Percentiles rank a stretch among this genome's conserved stretches.
These are phyloP conservation scores for Rhinogobius similis DNA, from an alignment of 2,113 vertebrate genomes.

Conservation along the genomic window DNA sequence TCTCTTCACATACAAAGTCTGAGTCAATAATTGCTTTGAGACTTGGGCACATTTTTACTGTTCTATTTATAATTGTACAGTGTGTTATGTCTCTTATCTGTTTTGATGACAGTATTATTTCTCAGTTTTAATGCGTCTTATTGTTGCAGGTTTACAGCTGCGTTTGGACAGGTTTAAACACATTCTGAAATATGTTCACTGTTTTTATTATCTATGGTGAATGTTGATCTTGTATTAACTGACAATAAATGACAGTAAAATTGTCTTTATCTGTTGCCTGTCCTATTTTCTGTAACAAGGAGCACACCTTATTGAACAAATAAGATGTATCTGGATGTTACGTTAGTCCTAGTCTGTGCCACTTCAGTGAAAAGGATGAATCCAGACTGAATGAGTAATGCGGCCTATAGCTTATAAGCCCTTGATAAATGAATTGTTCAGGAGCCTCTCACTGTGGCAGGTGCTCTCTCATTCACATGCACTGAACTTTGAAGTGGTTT, in stretches of 20 bases:
- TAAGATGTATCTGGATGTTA: not conserved
- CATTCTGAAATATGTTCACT: not conserved
- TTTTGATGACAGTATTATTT: not conserved
- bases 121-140: not conserved
- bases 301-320: not conserved
- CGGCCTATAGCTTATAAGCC: not conserved
- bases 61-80: not conserved
- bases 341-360: not conserved
- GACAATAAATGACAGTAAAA: not conserved
- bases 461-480: not conserved
- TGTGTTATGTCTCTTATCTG: no score
- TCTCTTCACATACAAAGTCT: slow-evolving; percentile 7
- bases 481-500: slow-evolving; percentile 3
- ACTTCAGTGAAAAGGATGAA: not conserved
- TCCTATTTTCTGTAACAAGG: not conserved
- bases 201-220: not conserved
- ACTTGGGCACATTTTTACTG: slow-evolving; percentile 17
- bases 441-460: not conserved
- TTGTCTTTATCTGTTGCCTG: not conserved
- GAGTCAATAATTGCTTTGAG: slow-evolving; percentile 20
- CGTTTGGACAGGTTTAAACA: not conserved
- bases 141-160: not conserved
- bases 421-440: not conserved
- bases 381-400: not conserved
- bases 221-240: not conserved